Evolutionary conservation across 2,113 vertebrate genomes (phyloP).

Genomic region (Eublepharis macularius): DNA sequence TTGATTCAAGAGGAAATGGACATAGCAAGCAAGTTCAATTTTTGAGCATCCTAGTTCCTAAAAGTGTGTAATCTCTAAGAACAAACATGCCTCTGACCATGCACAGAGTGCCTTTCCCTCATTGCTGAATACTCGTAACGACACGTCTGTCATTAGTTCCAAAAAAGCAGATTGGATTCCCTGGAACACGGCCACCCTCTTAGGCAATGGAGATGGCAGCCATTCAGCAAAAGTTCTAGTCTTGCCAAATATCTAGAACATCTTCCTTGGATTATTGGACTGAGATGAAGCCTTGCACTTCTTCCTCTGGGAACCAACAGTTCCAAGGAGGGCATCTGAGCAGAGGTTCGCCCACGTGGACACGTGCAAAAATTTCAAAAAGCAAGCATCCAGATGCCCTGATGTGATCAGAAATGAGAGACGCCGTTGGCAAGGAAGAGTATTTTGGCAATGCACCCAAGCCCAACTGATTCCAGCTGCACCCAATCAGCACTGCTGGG

Average conservation of each 20-base stretch:
- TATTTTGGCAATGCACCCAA: neutral
- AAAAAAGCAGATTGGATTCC: too few relatives aligned
- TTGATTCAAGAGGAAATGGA: too few relatives aligned
- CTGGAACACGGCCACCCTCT: neutral
- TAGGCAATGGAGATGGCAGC: neutral
- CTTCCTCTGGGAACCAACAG: neutral
- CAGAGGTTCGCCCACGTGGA: neutral
- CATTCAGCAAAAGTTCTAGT: neutral
- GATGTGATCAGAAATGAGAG: neutral
- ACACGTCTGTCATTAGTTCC: neutral
- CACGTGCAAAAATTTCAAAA: neutral
- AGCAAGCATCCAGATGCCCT: neutral
- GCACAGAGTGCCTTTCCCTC: neutral
- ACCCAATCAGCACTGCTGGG: too few relatives aligned
- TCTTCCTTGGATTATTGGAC: neutral
- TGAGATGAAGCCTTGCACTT: fast-evolving
- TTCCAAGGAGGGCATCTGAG: neutral
- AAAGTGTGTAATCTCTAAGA: too few relatives aligned
- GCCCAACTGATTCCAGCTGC: neutral
- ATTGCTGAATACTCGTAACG: neutral
- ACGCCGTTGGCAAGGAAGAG: neutral
- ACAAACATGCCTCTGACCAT: neutral
- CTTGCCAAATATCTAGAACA: neutral
- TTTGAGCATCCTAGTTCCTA: too few relatives aligned
- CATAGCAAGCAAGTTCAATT: too few relatives aligned